Conservation (phyloP, 2,797 vertebrate genomes). For the Scolopax rusticola region DNA sequence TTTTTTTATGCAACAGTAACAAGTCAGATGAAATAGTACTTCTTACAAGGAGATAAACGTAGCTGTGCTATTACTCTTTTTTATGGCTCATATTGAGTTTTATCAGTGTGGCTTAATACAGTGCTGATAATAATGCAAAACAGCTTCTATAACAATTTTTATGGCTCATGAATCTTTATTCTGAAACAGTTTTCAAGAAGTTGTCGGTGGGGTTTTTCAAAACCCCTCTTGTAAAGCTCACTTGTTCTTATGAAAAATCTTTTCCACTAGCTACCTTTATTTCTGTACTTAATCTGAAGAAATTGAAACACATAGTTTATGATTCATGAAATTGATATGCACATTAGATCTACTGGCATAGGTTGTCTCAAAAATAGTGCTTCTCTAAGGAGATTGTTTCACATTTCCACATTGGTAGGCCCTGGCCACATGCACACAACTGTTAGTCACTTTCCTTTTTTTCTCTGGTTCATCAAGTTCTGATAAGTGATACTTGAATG, state of each 20-base stretch:
- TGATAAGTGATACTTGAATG: slow-evolving; percentile 34
- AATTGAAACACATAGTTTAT: slow-evolving; percentile 11
- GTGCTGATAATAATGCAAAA: slow-evolving; percentile 4
- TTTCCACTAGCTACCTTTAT: slow-evolving; percentile 20
- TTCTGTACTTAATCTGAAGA: slow-evolving; percentile 29
- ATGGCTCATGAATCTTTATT: slow-evolving; percentile 47
- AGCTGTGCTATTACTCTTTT: neutral
- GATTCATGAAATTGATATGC: slow-evolving; percentile 26
- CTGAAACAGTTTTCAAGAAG: slow-evolving; percentile 14
- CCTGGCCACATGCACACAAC: neutral
- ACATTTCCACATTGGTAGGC: neutral
- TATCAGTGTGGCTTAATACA: neutral
- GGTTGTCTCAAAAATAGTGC: neutral
- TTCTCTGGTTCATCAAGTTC: slow-evolving; percentile 18
- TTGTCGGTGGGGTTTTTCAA: neutral
- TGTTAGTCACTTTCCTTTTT: slow-evolving; percentile 4
- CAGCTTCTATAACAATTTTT: slow-evolving; percentile 11
- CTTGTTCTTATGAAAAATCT: slow-evolving; percentile 14
- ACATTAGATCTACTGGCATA: neutral
- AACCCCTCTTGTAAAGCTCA: neutral
- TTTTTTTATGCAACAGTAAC: neutral
- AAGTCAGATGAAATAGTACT: neutral
- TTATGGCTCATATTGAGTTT: neutral
- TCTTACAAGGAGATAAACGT: neutral
- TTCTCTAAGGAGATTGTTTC: slow-evolving; percentile 18